These are phyloP conservation scores for Brotula barbata DNA, from an alignment of 2,797 vertebrate genomes.

Conservation along the genomic window DNA sequence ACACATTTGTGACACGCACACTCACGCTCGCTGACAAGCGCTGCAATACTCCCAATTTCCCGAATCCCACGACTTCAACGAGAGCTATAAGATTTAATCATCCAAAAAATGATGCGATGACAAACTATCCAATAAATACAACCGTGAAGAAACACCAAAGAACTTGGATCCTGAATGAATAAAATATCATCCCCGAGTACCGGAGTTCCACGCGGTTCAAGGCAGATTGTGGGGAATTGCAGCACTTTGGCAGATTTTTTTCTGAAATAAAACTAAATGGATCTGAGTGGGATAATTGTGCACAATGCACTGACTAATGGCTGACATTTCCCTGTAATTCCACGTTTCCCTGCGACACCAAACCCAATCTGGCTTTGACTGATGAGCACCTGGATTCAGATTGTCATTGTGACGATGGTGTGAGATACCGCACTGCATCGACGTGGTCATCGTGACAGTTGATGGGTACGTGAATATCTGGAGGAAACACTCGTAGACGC, in stretches of 20 bases:
- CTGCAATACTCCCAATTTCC: slow-evolving; percentile 28
- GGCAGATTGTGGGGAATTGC: slow-evolving; percentile 13
- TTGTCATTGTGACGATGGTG: too few relatives aligned
- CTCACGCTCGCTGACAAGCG: slow-evolving; percentile 26
- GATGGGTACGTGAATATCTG: too few relatives aligned
- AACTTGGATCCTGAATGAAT: slow-evolving; percentile 29
- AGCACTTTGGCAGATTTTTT: slow-evolving; percentile 10
- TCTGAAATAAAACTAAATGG: not conserved
- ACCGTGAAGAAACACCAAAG: slow-evolving; percentile 26
- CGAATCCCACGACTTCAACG: slow-evolving; percentile 25
- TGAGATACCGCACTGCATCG: too few relatives aligned
- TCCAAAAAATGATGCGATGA: slow-evolving; percentile 36
- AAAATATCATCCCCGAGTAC: slow-evolving; percentile 32
- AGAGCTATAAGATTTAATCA: slow-evolving; percentile 44
- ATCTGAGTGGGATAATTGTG: not conserved
- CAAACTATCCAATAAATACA: slow-evolving; percentile 26
- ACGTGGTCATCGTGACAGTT: too few relatives aligned
- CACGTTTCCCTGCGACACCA: too few relatives aligned
- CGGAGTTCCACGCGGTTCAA: slow-evolving; percentile 10
- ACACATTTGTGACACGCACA: slow-evolving; percentile 24
- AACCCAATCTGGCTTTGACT: too few relatives aligned
- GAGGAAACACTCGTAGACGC: too few relatives aligned
- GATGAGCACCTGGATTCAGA: too few relatives aligned
- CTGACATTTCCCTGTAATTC: too few relatives aligned
- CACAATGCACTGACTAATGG: slow-evolving; percentile 3